These are phyloP conservation scores for Typhlichthys eigenmanni DNA, from an alignment of 2,797 vertebrate species.

Conservation along the genomic window DNA sequence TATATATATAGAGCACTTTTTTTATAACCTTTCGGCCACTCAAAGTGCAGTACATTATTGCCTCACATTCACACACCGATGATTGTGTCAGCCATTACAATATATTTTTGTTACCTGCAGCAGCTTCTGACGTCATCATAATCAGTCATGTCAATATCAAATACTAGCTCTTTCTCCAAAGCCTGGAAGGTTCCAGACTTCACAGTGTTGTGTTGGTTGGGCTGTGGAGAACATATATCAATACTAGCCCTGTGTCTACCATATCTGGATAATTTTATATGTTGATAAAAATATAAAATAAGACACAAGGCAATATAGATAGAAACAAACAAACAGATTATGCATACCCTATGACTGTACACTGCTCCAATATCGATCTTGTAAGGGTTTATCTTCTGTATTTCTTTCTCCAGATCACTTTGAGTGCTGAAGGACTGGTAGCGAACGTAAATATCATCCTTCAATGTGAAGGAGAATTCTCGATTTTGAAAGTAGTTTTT, in stretches of 20 bases:
- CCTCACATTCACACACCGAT: too few relatives aligned
- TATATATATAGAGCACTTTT: too few relatives aligned
- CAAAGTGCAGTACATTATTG: too few relatives aligned
- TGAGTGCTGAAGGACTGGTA: slow-evolving; percentile 92
- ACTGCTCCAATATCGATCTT: slow-evolving; percentile 95
- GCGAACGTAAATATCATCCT: slow-evolving; percentile 92
- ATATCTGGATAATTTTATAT: neutral
- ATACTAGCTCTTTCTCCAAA: slow-evolving; percentile 94
- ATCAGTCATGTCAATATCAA: slow-evolving; percentile 98
- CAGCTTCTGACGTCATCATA: slow-evolving; percentile 94
- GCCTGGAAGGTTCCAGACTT: slow-evolving; percentile 94
- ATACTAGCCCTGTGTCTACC: neutral
- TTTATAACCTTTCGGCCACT: too few relatives aligned
- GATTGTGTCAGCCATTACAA: neutral
- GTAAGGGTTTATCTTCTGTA: slow-evolving; percentile 92
- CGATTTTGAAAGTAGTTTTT: slow-evolving; percentile 94
- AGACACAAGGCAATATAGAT: neutral
- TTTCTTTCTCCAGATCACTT: slow-evolving; percentile 92
- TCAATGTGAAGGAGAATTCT: slow-evolving; percentile 96
- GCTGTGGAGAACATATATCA: slow-evolving; percentile 71
- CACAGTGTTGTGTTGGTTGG: slow-evolving; percentile 91
- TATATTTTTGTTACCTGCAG: slow-evolving; percentile 82
- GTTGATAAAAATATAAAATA: neutral
- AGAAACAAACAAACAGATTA: too few relatives aligned
- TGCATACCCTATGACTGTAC: slow-evolving; percentile 88